phyloP scores from a whole-genome alignment of 1,140 invertebrate species.

The Druon quercuslanigerum region DNA sequence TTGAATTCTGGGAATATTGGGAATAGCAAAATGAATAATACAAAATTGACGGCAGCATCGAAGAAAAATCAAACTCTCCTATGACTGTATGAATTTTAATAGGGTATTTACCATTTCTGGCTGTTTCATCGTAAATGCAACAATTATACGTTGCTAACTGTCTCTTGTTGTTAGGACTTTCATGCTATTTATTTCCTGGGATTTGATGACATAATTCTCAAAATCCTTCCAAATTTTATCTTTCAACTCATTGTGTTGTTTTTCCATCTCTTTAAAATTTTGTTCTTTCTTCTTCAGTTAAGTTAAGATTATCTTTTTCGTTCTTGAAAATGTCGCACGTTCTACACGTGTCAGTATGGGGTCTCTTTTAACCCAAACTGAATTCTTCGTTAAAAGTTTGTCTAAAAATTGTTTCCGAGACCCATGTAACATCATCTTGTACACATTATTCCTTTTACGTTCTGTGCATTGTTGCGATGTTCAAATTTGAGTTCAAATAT shows the following conservation, averaged over 20 bases:
- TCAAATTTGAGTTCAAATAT: slow-evolving; percentile 16
- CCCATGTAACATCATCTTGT: slow-evolving; percentile 2
- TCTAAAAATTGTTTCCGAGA: slow-evolving; percentile 35
- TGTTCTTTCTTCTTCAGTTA: slow-evolving; percentile 2
- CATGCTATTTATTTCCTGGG: neutral
- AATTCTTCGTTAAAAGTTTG: slow-evolving; percentile 39
- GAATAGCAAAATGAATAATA: no score
- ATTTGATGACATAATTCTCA: neutral
- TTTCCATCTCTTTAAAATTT: neutral
- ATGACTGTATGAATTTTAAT: no score
- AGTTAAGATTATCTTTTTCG: neutral
- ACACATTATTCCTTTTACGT: slow-evolving; percentile 29
- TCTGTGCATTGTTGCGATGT: slow-evolving; percentile 27
- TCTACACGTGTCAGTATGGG: slow-evolving; percentile 32
- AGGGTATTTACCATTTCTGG: neutral
- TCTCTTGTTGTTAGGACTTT: slow-evolving; percentile 9
- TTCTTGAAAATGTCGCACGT: neutral
- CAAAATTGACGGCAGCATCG: no score
- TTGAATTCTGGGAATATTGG: no score
- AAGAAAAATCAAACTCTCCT: no score
- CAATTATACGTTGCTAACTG: no score
- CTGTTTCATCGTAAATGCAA: neutral
- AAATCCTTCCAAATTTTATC: no score
- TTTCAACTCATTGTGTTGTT: neutral
- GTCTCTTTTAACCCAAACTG: slow-evolving; percentile 35